Evolutionary conservation across 2,113 vertebrate genomes (phyloP).

Genomic region (Motacilla alba): DNA sequence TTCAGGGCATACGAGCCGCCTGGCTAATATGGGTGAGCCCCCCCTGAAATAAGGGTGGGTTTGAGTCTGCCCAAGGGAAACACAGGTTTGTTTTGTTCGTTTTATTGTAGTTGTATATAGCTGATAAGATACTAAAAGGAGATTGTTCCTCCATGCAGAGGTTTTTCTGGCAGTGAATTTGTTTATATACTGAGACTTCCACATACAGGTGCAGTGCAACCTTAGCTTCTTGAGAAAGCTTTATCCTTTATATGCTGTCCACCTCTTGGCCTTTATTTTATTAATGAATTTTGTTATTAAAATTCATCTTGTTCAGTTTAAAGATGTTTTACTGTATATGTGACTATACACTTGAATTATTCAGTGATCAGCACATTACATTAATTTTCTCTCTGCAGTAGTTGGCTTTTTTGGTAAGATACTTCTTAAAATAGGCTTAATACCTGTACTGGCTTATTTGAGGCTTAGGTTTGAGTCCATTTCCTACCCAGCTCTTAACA

Average conservation of each 20-base stretch:
- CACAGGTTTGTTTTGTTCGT: neutral
- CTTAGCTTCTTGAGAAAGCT: neutral
- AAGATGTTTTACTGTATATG: neutral
- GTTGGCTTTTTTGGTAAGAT: neutral
- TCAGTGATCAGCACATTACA: neutral
- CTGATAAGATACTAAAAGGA: neutral
- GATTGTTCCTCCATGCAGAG: neutral
- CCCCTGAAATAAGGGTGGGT: neutral
- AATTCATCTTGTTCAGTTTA: neutral
- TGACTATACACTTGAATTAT: neutral
- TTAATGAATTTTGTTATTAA: neutral
- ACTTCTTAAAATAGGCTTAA: neutral
- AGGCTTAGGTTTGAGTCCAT: neutral
- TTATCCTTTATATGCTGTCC: neutral
- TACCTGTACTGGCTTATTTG: neutral
- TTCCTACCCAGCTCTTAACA: neutral
- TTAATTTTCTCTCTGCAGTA: neutral
- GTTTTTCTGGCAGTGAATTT: neutral
- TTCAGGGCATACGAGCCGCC: neutral
- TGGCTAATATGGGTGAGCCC: neutral
- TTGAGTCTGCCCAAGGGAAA: neutral
- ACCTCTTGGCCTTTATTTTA: neutral
- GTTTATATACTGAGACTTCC: neutral
- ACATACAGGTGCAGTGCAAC: slow-evolving; percentile 9
- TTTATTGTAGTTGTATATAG: neutral